Evolutionary conservation across 2,113 vertebrate genomes (phyloP), one percentile per base, ranked within the genome.

Genomic region (Stigmatopora argus): DNA sequence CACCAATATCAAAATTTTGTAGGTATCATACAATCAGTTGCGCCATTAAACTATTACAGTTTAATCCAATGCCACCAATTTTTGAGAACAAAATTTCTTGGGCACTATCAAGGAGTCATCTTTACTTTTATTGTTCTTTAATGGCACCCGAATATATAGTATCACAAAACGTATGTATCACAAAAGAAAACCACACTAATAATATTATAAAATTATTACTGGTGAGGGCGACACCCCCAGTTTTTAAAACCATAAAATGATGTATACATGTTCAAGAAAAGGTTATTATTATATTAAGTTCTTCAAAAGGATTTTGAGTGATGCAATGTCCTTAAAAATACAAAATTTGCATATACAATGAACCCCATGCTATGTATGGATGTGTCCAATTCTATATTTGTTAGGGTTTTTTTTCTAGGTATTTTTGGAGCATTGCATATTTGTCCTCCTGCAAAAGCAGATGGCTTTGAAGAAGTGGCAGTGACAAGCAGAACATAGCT

Each of bases 391-490:
- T 18, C 58, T 46, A 11, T 3, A 49, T 23, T 64, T 46, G 10
- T 2, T 23, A 41, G 17, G 2, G 1, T 11, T 6, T 23, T 3
- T 45, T 8, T 23, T 66, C 56, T 72, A 58, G 34, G 66, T 58
- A 11, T 76, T 80, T 67, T 63, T 77, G 46, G 46, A 8, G 31
- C 77, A 65, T 3, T 46, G 57, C 0, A 9, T 49, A 47, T 18
- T 76, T 2, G 12, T 65, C 53, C 46, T 82, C 55, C 78, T 72
- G 66, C 86, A 89, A 78, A 79, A 84, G 79, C 87, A 89, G 73
- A 89, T 78, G 4, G 82, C 48, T 7, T 84, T 89, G 82, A 89
- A 89, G 78, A 90, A 87, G 66, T 26, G 85, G 56, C 86, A 90
- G 67, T 86, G 87, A 77, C 89, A 90, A 2, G 49, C 63, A 12